These are phyloP conservation scores for Tamandua tetradactyla DNA, from an alignment of 2,797 vertebrate genomes.

Conservation along the genomic window DNA sequence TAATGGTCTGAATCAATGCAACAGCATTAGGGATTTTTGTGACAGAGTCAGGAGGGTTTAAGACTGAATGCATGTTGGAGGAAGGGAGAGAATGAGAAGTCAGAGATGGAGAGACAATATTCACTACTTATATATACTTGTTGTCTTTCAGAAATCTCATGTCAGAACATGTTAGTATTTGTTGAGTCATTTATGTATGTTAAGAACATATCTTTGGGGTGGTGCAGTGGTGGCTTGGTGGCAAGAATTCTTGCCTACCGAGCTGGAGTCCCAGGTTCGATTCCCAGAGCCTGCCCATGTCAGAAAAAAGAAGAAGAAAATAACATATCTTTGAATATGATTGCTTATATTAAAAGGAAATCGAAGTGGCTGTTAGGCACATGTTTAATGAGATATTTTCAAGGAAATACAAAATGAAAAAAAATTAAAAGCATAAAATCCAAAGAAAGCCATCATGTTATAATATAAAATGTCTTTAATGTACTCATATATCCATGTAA, in stretches of 20 bases:
- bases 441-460: not conserved
- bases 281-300: too few relatives aligned
- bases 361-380: not conserved
- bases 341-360: not conserved
- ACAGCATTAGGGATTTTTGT: not conserved
- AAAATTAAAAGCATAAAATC: not conserved
- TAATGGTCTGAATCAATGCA: not conserved
- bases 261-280: too few relatives aligned
- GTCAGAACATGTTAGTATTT: not conserved
- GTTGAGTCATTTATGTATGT: not conserved
- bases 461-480: not conserved
- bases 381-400: slow-evolving; percentile 1
- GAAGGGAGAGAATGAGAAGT: not conserved
- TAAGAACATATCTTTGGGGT: not conserved
- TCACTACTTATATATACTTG: not conserved
- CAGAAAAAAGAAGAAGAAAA: too few relatives aligned
- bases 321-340: not conserved
- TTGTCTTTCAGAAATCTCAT: not conserved
- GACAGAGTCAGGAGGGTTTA: not conserved
- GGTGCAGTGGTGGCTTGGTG: too few relatives aligned
- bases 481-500: not conserved
- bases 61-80: not conserved
- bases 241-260: too few relatives aligned
- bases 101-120: not conserved
- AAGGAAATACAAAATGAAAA: slow-evolving; percentile 25